A percentile compares a stretch with the other conserved stretches of the same genome.
Evolutionary conservation across 2,797 vertebrate genomes (phyloP).

Genomic region (Pachyuromys duprasi): DNA sequence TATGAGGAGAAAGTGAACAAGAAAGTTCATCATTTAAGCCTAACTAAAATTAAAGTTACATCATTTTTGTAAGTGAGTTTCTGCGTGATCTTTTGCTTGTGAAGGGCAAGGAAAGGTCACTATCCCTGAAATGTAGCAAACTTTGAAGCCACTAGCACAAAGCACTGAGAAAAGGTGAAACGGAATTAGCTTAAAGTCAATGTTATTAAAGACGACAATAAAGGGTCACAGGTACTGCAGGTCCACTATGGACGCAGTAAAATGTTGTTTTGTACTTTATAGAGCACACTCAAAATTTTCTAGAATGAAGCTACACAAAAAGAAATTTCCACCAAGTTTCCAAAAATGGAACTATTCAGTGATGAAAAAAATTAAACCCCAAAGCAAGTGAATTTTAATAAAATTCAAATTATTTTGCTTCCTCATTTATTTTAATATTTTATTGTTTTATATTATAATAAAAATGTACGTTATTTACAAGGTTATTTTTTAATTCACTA

Average conservation of each 20-base stretch:
- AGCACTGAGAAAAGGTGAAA: neutral
- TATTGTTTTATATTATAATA: neutral
- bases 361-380: neutral
- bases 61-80: neutral
- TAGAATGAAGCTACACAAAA: neutral
- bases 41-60: neutral
- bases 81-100: neutral
- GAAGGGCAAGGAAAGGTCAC: neutral
- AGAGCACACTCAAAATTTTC: neutral
- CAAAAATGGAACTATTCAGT: neutral
- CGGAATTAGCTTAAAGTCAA: neutral
- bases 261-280: slow-evolving; percentile 3
- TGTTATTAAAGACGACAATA: neutral
- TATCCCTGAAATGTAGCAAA: neutral
- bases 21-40: neutral
- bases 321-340: neutral
- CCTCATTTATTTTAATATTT: neutral
- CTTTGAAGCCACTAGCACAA: neutral
- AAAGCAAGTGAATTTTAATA: neutral
- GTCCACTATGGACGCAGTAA: neutral
- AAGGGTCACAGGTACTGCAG: neutral
- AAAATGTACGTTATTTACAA: neutral
- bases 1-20: neutral
- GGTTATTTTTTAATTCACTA: neutral
- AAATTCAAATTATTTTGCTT: slow-evolving; percentile 1